Percentiles rank a stretch among this genome's conserved stretches.
Evolutionary conservation across 2,888 invertebrate species (phyloP).

Genomic region (Aphidoletes aphidimyza): DNA sequence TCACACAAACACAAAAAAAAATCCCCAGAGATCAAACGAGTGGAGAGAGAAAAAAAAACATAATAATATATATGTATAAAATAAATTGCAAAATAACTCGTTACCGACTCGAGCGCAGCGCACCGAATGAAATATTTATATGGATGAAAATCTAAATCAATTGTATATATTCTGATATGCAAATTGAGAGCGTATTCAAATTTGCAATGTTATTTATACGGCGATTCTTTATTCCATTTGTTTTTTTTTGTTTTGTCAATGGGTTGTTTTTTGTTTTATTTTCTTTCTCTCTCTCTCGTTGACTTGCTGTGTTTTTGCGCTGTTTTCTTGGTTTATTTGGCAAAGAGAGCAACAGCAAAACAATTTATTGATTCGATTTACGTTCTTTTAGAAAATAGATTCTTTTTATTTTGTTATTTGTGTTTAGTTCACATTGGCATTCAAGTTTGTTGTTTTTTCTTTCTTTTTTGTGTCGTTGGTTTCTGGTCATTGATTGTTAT

Average conservation of each 20-base stretch:
- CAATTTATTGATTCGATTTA: slow-evolving; percentile 46
- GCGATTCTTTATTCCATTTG: neutral
- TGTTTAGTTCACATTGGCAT: slow-evolving; percentile 27
- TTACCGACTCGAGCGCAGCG: slow-evolving; percentile 6
- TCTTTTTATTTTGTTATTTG: neutral
- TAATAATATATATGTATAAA: neutral
- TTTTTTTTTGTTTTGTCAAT: neutral
- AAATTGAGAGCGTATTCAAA: slow-evolving; percentile 45
- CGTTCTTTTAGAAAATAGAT: slow-evolving; percentile 22
- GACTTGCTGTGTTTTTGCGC: no score
- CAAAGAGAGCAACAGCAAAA: neutral
- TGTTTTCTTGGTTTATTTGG: neutral
- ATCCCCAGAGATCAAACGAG: neutral
- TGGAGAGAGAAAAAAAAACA: neutral
- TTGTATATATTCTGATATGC: slow-evolving; percentile 47
- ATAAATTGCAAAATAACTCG: slow-evolving; percentile 38
- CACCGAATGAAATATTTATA: slow-evolving; percentile 34
- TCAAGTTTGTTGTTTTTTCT: neutral
- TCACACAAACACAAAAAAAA: neutral
- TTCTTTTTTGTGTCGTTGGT: no score
- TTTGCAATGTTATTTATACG: slow-evolving; percentile 46
- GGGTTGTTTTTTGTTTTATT: neutral
- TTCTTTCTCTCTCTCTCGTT: no score
- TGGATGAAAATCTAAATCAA: slow-evolving; percentile 49
- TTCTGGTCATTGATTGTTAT: slow-evolving; percentile 48